Evolutionary conservation across 2,113 vertebrate species (phyloP), one percentile per base, ranked within the genome.

Genomic region (Prochilodus magdalenae): DNA sequence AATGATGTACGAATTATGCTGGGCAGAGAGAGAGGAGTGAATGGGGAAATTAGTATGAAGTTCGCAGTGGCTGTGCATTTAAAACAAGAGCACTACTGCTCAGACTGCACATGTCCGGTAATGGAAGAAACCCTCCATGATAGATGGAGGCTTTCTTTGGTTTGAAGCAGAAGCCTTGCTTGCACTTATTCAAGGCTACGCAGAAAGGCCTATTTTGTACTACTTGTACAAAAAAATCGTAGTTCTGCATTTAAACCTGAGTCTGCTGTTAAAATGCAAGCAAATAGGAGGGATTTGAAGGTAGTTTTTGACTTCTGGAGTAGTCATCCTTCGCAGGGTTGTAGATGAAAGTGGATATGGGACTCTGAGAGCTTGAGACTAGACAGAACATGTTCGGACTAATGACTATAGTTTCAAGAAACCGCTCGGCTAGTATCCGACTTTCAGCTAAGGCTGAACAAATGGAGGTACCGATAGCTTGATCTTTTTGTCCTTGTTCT

Each of bases 1-100:
- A 77, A 81, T 30, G 12, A 55, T 69, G 47, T 72, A n/a, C 27
- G 6, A 76, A 75, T 84, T 40, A 66, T 72, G 65, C 29, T 80
- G 44, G 40, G 57, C 27, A 57, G 29, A 40, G 5, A 69, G 73
- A 44, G 53, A 14, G 20, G 72, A 24, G 49, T 29, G 26, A 69
- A 18, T 47, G 30, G 49, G 24, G 73, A 62, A 47, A 75, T 75
- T 75, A 47, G 63, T 18, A 59, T n/a, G 51, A 71, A 59, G 15
- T 59, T 69, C 40, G 65, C 73, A 16, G 53, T 16, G 33, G 33
- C 30, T 47, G 26, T 51, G 29, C n/a, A 71, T 79, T 71, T 71
- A 5, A 79, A 71, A 59, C 51, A 70, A 79, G 36, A 59, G 15
- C 27, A 29, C 63, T 66, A 24, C 44, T 69, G 27, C 18, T 22